Percentiles rank a stretch among this genome's conserved stretches.
These are phyloP conservation scores for Edolisoma coerulescens DNA, from an alignment of 2,113 vertebrate genomes.

Conservation along the genomic window DNA sequence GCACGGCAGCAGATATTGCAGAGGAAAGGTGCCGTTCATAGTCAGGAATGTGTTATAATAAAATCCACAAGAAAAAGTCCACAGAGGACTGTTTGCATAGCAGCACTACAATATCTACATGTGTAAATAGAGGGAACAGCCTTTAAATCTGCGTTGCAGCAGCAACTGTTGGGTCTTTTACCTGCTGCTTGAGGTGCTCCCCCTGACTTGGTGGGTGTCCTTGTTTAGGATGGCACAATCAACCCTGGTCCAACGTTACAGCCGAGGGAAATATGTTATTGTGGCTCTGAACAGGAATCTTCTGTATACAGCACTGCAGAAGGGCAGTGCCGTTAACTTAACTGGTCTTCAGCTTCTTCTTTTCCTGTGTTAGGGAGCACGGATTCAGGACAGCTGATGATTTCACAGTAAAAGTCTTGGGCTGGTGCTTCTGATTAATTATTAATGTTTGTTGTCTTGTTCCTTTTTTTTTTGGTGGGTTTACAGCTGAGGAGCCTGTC, in stretches of 20 bases:
- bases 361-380: neutral
- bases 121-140: constrained; percentile 46
- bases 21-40: constrained; percentile 30
- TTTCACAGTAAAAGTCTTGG: neutral
- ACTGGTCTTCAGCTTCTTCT: neutral
- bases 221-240: neutral
- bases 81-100: constrained; percentile 51
- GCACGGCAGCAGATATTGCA: neutral
- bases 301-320: neutral
- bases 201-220: neutral
- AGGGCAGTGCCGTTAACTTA: neutral
- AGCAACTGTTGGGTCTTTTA: neutral
- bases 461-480: neutral
- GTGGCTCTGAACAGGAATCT: neutral
- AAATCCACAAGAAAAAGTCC: constrained; percentile 54
- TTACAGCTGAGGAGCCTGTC: neutral
- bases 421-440: neutral
- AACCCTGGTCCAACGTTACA: neutral
- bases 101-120: constrained; percentile 55
- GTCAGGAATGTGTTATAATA: constrained; percentile 19
- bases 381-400: neutral
- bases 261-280: neutral
- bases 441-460: neutral
- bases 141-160: neutral
- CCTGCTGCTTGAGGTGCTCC: neutral